phyloP scores from a whole-genome alignment of 2,113 vertebrate genomes.

The Erinaceus europaeus region DNA sequence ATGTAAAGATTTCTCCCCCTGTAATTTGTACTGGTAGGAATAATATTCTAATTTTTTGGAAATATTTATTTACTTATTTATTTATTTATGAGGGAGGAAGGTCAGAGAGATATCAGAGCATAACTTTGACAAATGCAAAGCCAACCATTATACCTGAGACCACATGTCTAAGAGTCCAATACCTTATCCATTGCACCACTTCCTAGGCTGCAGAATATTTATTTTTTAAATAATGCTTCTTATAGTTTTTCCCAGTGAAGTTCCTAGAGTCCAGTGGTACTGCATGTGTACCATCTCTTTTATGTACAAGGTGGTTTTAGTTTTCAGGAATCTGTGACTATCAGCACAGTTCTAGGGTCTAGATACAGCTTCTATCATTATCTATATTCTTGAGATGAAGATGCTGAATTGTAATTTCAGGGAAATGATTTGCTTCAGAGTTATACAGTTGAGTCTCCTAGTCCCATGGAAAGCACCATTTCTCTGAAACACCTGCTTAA shows the following conservation, averaged over 20 bases:
- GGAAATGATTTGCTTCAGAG: not conserved
- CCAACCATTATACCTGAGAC: no score
- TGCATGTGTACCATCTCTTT: not conserved
- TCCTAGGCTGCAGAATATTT: no score
- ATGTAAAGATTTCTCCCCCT: not conserved
- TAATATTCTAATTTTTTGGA: not conserved
- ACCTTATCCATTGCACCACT: no score
- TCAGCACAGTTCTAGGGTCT: not conserved
- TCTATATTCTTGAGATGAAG: not conserved
- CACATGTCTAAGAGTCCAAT: no score
- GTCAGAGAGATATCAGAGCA: no score
- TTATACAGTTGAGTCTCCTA: not conserved
- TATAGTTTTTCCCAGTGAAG: not conserved
- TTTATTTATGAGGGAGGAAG: no score
- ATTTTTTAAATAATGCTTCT: not conserved
- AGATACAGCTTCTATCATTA: not conserved
- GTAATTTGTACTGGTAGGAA: constrained; percentile 15
- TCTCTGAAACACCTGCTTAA: not conserved
- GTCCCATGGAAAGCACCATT: not conserved
- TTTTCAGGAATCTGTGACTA: not conserved
- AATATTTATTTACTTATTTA: no score
- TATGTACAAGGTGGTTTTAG: no score
- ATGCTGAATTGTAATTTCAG: not conserved
- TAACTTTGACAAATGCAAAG: no score
- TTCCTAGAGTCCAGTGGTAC: not conserved